Evolutionary conservation across 2,888 invertebrate genomes (phyloP), one percentile per base, ranked within the genome.

Genomic region (Athrips mouffetella): DNA sequence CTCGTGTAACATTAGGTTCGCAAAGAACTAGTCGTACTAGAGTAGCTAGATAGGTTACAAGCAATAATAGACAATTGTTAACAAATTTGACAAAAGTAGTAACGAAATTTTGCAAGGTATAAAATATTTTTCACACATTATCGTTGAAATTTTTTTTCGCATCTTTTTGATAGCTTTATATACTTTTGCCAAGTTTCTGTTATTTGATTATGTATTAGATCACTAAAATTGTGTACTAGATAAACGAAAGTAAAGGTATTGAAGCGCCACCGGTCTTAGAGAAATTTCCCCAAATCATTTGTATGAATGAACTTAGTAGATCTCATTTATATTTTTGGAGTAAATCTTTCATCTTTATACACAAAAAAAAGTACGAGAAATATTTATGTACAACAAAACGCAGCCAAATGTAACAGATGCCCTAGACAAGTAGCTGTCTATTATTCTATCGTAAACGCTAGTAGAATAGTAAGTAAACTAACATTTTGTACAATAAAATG

Each of bases 1-100:
- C 41, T 45, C 31, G 49, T 16, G n/a, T 20, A 15, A 25, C 27
- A 21, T 37, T 47, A 29, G 20, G 7, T 47, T 37, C 53, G n/a
- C n/a, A 48, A 41, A 51, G 53, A 50, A 58, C 44, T 47, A 45
- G 39, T 18, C 13, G 39, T 50, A 53, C 46, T 47, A 50, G 60
- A 63, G 63, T 85, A 85, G 79, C 62, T 80, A 83, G 78, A 63
- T 80, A 82, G 77, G 70, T 71, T 70, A 75, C 62, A 76, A 86
- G 86, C 86, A 86, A 86, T 86, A 85, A 74, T 80, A 79, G 75
- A 73, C 61, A 65, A 76, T 73, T 74, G 68, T 77, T 73, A 75
- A 58, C 73, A 73, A 74, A 58, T 73, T 79, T 80, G 77, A 70
- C 76, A 75, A 74, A 73, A 76, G 73, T 77, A 74, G 75, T 58